Base-by-base conservation (phyloP, 2,888 invertebrate species). In the Drosophila greeni region DNA sequence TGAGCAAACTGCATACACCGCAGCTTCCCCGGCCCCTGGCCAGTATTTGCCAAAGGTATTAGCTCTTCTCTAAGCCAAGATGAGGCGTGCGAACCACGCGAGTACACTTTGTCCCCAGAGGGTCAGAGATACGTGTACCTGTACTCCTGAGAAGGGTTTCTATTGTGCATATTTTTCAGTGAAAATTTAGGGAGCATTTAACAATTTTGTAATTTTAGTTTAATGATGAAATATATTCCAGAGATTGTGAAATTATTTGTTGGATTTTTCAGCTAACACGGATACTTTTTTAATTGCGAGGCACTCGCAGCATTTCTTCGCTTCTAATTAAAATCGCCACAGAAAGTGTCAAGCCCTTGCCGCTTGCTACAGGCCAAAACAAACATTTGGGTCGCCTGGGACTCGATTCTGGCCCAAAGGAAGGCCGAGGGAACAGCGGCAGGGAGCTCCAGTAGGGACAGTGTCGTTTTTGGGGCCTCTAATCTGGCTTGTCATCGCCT, bases 281-380 rank as follows among this genome's bases (percentile, higher is more conserved):
- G 39, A 5, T 8, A 2, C 1, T 33, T 36, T 31, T 12, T 33
- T n/a, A 24, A 24, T 12, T 12, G 3, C 23, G 3, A 11, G 4
- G 3, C 24, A n/a, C 12, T 24, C 6, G 1, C 5, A 18, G 14
- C 36, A 18, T 37, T 65, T 56, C 49, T 68, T 57, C 52, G 66
- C 70, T 83, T 83, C 83, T 78, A 79, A 79, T 84, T 79, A 84
- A 84, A 84, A 75, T 84, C 68, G 72, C 76, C 84, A 70, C 82
- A 79, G 82, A 80, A 79, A 84, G 82, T 82, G 80, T 84, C 73
- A 82, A 68, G 73, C 82, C 76, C 82, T 81, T 58, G 49, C 37
- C 36, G 47, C 29, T 33, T 9, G 45, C 33, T 62, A 16, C 52
- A 43, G 43, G 58, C 20, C 56, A 36, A 56, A 49, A 23, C 57